A percentile compares a stretch with the other conserved stretches of the same genome.
phyloP scores from a whole-genome alignment of 92 coral and sea anemone species.

The Paramuricea clavata region DNA sequence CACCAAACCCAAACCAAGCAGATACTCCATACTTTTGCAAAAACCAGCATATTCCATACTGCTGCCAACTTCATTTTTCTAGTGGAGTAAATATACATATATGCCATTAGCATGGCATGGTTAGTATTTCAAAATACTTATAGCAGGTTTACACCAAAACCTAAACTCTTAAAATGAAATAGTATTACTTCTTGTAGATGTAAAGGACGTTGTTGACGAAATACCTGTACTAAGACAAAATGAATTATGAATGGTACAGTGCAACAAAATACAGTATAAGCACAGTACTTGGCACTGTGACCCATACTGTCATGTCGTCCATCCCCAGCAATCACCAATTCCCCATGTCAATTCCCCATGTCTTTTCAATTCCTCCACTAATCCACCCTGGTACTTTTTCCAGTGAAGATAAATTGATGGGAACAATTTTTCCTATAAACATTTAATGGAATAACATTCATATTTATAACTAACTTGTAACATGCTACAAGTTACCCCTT shows the following conservation, averaged over 20 bases:
- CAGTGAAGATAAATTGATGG: slow-evolving; percentile 24
- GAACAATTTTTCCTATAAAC: slow-evolving; percentile 9
- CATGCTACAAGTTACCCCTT: neutral
- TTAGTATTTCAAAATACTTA: neutral
- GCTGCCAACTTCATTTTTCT: slow-evolving; percentile 72
- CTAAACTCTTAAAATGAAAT: neutral
- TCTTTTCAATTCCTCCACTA: neutral
- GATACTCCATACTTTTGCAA: slow-evolving; percentile 4
- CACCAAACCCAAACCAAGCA: slow-evolving; percentile 61
- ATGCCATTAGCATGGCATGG: neutral
- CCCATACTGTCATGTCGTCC: slow-evolving; percentile 39
- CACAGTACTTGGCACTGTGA: slow-evolving; percentile 40
- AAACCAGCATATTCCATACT: slow-evolving; percentile 47
- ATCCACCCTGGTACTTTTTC: slow-evolving; percentile 20
- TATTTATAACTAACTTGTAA: neutral
- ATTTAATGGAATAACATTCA: neutral
- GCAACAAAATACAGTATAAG: slow-evolving; percentile 30
- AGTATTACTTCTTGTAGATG: neutral
- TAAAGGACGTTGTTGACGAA: neutral
- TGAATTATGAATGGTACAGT: slow-evolving; percentile 7
- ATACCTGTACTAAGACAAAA: slow-evolving; percentile 23
- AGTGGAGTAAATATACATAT: neutral
- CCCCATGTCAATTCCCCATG: slow-evolving; percentile 13
- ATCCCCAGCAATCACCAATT: slow-evolving; percentile 31
- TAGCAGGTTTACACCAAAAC: neutral